phyloP scores from a whole-genome alignment of 2,113 vertebrate species.

The Charadrius vociferus region DNA sequence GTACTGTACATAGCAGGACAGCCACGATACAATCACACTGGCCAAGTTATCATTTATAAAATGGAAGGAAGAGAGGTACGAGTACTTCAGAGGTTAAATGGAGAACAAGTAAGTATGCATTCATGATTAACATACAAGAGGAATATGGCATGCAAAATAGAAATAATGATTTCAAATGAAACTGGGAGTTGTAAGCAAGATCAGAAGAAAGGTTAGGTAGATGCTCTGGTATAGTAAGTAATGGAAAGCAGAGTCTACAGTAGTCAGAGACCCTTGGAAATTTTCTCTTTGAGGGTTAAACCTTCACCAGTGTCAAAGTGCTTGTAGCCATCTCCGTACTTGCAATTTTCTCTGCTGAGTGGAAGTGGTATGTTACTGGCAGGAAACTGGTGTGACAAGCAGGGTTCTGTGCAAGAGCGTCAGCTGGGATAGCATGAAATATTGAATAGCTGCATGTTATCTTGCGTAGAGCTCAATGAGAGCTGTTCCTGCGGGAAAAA shows the following conservation, averaged over 20 bases:
- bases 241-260: neutral
- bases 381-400: neutral
- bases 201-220: neutral
- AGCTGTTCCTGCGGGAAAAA: neutral
- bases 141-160: neutral
- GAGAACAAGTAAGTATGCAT: constrained; percentile 85
- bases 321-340: neutral
- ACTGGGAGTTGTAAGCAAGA: neutral
- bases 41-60: constrained; percentile 88
- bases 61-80: constrained; percentile 72
- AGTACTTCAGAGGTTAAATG: constrained; percentile 85
- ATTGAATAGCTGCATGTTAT: neutral
- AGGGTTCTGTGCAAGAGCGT: neutral
- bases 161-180: neutral
- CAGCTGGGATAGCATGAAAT: neutral
- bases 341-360: neutral
- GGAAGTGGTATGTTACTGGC: neutral
- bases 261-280: neutral
- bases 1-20: constrained; percentile 90
- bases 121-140: neutral
- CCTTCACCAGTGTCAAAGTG: neutral
- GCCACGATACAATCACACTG: constrained; percentile 94
- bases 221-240: neutral
- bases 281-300: neutral
- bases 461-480: neutral